Evolutionary conservation across 2,797 vertebrate species (phyloP).

Genomic region (Anguilla anguilla): DNA sequence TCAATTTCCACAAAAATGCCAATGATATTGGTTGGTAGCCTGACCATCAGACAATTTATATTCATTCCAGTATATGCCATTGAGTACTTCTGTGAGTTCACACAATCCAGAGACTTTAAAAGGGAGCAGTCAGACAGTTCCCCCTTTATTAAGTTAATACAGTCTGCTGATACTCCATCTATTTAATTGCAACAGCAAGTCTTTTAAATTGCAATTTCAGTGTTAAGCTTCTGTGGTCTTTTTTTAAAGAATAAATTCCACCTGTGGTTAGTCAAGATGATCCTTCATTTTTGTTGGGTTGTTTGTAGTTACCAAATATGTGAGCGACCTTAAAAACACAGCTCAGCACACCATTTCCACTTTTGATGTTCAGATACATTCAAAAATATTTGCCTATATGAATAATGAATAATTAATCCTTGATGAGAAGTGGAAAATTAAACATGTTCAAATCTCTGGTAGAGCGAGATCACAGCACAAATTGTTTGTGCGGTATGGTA

Average conservation of each 20-base stretch:
- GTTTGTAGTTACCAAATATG: background rate
- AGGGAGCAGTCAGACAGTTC: background rate
- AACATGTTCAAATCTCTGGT: background rate
- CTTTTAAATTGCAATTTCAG: conserved; percentile 65
- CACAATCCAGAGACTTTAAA: background rate
- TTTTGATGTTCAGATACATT: background rate
- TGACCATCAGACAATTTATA: too few relatives aligned
- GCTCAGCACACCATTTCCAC: background rate
- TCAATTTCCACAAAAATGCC: background rate
- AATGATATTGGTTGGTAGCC: too few relatives aligned
- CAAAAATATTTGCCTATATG: background rate
- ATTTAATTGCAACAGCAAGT: conserved; percentile 75
- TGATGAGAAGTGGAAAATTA: background rate
- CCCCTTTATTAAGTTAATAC: conserved; percentile 70
- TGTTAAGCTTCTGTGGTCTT: conserved; percentile 51
- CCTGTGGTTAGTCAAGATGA: conserved; percentile 59
- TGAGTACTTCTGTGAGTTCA: background rate
- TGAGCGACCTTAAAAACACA: background rate
- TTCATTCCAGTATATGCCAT: too few relatives aligned
- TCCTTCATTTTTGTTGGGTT: conserved; percentile 36
- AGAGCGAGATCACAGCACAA: background rate
- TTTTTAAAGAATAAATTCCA: conserved; percentile 73
- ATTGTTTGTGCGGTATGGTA: background rate
- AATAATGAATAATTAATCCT: background rate
- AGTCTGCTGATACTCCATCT: conserved; percentile 45